Percentiles rank a stretch among this genome's conserved stretches.
Conservation (phyloP, 1,140 invertebrate genomes). For the Hesperophylax magnus region DNA sequence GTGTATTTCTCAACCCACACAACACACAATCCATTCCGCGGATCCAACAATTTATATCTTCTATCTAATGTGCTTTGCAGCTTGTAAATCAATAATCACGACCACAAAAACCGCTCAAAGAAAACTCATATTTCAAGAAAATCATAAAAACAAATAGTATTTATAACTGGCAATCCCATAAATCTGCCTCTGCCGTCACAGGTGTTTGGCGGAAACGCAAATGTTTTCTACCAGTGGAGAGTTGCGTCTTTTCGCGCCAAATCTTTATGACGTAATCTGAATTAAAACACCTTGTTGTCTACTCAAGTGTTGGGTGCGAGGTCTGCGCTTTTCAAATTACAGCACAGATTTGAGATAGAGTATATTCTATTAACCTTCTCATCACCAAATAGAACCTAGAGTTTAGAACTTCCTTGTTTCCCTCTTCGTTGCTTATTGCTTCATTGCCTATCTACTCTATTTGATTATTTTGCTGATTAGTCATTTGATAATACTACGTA, state of each 20-base stretch:
- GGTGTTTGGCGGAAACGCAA: slow-evolving; percentile 21
- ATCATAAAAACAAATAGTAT: neutral
- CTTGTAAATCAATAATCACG: slow-evolving; percentile 30
- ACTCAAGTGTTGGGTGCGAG: no score
- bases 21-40: neutral
- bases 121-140: slow-evolving; percentile 20
- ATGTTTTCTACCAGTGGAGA: neutral
- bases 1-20: slow-evolving; percentile 14
- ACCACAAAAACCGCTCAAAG: slow-evolving; percentile 19
- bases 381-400: no score
- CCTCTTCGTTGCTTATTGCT: no score
- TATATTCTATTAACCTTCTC: no score
- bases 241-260: neutral
- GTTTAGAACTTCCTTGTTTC: no score
- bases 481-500: no score
- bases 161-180: slow-evolving; percentile 4
- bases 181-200: slow-evolving; percentile 1
- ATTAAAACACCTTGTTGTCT: neutral
- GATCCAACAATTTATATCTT: slow-evolving; percentile 5
- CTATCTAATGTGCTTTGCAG: slow-evolving; percentile 10
- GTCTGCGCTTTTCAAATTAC: no score
- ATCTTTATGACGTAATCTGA: neutral
- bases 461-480: no score
- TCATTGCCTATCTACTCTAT: no score
- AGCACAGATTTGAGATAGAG: no score